These are phyloP conservation scores for Otus scops DNA, from an alignment of 2,797 vertebrate species.

Conservation along the genomic window DNA sequence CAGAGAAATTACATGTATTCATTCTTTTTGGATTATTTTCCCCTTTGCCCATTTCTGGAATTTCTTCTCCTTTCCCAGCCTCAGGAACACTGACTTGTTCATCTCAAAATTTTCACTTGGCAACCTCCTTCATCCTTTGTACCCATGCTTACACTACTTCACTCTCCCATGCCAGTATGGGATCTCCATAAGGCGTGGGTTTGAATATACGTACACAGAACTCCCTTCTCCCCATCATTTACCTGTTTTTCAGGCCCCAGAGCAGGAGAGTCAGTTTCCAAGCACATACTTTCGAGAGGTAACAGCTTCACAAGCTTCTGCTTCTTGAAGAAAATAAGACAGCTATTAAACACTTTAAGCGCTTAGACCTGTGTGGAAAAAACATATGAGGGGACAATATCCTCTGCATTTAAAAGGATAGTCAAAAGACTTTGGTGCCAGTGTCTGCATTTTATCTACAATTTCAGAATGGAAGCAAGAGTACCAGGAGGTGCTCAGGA, in stretches of 20 bases:
- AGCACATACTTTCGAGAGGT: slow-evolving; percentile 90
- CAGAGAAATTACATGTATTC: not conserved
- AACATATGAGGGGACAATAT: not conserved
- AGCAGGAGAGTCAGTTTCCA: slow-evolving; percentile 94
- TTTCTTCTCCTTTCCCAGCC: not conserved
- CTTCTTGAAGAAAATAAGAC: slow-evolving; percentile 85
- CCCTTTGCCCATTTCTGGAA: not conserved
- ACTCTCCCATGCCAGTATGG: fast-evolving
- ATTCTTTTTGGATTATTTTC: not conserved
- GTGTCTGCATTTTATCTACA: not conserved
- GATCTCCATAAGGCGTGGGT: not conserved
- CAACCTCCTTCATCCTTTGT: not conserved
- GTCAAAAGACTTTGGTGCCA: not conserved
- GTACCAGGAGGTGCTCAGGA: not conserved
- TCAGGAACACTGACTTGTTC: not conserved
- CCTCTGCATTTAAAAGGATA: not conserved
- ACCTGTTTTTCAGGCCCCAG: slow-evolving; percentile 96
- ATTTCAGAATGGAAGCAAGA: not conserved
- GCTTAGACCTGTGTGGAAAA: not conserved
- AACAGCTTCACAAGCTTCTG: slow-evolving; percentile 95
- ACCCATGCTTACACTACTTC: not conserved
- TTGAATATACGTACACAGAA: not conserved
- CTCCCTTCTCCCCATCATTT: not conserved
- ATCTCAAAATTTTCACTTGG: not conserved
- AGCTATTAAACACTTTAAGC: not conserved